Base-by-base conservation (phyloP, 2,797 vertebrate genomes). In the Semotilus atromaculatus region DNA sequence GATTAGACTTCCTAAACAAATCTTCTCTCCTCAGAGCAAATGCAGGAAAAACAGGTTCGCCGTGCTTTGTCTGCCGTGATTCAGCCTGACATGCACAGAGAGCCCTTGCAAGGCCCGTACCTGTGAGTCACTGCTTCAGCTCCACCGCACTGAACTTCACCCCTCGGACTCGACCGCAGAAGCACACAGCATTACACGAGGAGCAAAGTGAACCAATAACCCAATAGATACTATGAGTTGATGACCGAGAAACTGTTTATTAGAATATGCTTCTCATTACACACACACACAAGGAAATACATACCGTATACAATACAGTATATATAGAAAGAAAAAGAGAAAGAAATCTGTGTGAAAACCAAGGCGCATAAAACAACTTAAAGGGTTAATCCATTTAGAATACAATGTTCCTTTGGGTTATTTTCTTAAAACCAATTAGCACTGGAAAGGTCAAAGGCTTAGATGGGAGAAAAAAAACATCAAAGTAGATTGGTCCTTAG, bases 371-470 rank as follows among this genome's bases (percentile, higher is more conserved):
- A 71, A 51, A 45, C 43, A 34, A 45, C n/a, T 64, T 29, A 83
- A 80, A 64, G 38, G 26, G 23, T 26, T 90, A 89, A 91, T 94
- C 90, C 78, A 75, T 80, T 86, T 89, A 81, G 87, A 90, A 90
- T 88, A 90, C 88, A 86, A 82, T 66, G 87, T 88, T 86, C 88
- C 83, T 87, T 88, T 89, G 86, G 91, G 89, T 90, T 88, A 91
- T 89, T 92, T 92, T 81, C 82, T 81, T 84, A 91, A 89, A 94
- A 93, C 91, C 91, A 94, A 94, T 95, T 94, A 94, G 90, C 84
- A 77, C 82, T 84, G 88, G 88, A 92, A 93, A 93, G 93, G 93
- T 93, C 91, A 92, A 64, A 77, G 90, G 86, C 91, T 91, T 76
- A 48, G 85, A 93, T 88, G 84, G 87, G 87, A 83, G 1, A 13